Evolutionary conservation across 2,113 vertebrate genomes (phyloP), one percentile per base, ranked within the genome.

Genomic region (Hypocryptadius cinnamomeus): DNA sequence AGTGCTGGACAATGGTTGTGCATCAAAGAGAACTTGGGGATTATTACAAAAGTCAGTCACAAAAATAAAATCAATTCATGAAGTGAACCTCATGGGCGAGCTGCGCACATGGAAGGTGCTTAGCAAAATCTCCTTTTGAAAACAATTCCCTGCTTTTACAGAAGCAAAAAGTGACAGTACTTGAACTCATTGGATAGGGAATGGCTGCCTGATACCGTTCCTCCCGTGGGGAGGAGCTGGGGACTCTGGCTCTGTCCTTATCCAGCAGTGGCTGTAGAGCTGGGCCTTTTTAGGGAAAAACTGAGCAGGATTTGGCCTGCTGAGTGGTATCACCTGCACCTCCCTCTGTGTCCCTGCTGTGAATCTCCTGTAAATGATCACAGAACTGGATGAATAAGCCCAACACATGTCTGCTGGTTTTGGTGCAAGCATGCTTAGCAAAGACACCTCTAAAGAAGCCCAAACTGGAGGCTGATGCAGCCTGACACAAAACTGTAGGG

Each of bases 141-240:
- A 87, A 61, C 17, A 15, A 2, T 10, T 39, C n/a, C n/a, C 2
- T 28, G 23, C 39, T 71, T 87, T 74, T 69, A 76, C 33, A 74
- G 66, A 85, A 89, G 51, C 6, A 63, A 63, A 47, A 85, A 60
- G 44, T 44, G 70, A 19, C 63, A 44, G 24, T 77, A 53, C 37
- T 72, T 3, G 2, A 79, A 60, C 0, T 7, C 1, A 2, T 12
- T 60, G 63, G 48, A n/a, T 69, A 47, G 60, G 42, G 44, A 68
- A 39, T 3, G 27, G 4, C 65, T 59, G 57, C 17, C 45, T 56
- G 61, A 37, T 1, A 0, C 3, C 0, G 4, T 9, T 85, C 15
- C 44, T 69, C 45, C 33, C 3, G 1, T 28, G 33, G 3, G 16
- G 33, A 37, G 25, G 61, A 37, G 22, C 40, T 47, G 48, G 35